Percentiles rank a stretch among this genome's conserved stretches.
phyloP scores from a whole-genome alignment of 2,113 vertebrate species.

The Scopus umbretta region DNA sequence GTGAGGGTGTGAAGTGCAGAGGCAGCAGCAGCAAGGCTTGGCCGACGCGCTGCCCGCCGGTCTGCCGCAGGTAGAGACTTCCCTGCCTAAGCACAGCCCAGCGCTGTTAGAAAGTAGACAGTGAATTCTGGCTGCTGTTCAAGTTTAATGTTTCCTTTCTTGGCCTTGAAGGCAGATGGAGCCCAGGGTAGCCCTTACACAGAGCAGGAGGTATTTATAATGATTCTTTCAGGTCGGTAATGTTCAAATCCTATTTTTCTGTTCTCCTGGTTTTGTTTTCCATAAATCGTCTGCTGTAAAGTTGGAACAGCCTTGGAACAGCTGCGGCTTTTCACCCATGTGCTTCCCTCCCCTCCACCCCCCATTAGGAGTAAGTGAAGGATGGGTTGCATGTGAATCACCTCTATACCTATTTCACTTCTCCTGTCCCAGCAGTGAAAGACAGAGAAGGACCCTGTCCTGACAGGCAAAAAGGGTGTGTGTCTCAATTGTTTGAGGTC shows the following conservation, averaged over 20 bases:
- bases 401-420: conserved; percentile 4
- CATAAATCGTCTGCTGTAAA: neutral
- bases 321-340: conserved; percentile 15
- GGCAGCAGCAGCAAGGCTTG: neutral
- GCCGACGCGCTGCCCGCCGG: neutral
- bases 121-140: neutral
- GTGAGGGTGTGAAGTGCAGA: neutral
- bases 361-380: neutral
- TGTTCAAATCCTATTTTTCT: conserved; percentile 12
- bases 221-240: neutral
- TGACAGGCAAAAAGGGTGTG: conserved; percentile 59
- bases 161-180: conserved; percentile 50
- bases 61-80: neutral
- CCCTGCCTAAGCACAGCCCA: neutral
- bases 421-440: conserved; percentile 22
- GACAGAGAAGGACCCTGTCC: conserved; percentile 44
- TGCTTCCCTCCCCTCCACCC: neutral
- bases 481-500: conserved; percentile 51
- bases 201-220: conserved; percentile 12
- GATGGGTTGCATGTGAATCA: conserved; percentile 56
- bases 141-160: conserved; percentile 52
- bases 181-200: conserved; percentile 18
- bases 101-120: neutral
- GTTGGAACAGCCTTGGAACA: conserved; percentile 25
- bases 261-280: conserved; percentile 24